These are phyloP conservation scores for Tridacna gigas DNA, from an alignment of 2,888 invertebrate species.

Conservation along the genomic window DNA sequence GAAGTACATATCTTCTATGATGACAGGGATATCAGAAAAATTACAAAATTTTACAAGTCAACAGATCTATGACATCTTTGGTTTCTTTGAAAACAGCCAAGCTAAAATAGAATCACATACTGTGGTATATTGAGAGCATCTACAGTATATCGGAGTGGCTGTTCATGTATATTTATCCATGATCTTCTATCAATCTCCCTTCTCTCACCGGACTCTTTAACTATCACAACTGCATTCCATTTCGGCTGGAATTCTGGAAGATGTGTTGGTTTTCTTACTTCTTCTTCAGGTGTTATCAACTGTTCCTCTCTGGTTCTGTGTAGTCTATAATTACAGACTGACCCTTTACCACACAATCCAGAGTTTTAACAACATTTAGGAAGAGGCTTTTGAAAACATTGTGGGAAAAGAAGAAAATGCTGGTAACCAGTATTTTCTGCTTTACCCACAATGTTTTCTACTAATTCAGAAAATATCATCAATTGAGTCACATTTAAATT, in stretches of 20 bases:
- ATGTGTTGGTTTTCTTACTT: constrained; percentile 64
- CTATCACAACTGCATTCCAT: constrained; percentile 72
- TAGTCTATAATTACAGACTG: neutral
- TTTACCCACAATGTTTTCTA: no score
- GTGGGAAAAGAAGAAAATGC: no score
- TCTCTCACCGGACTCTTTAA: constrained; percentile 56
- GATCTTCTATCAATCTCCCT: constrained; percentile 75
- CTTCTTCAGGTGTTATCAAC: constrained; percentile 62
- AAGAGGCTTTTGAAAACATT: neutral
- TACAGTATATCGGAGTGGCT: constrained; percentile 72
- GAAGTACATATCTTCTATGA: no score
- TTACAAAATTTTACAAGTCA: no score
- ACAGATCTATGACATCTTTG: no score
- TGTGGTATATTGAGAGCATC: constrained; percentile 74
- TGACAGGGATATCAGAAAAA: no score
- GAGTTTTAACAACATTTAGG: neutral
- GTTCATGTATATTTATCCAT: constrained; percentile 74
- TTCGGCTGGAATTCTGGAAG: constrained; percentile 67
- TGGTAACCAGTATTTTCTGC: no score
- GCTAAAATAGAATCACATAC: constrained; percentile 61
- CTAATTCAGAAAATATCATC: no score
- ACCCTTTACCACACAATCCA: neutral
- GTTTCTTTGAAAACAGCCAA: no score
- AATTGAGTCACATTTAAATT: no score
- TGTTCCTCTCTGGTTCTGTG: constrained; percentile 47